Evolutionary conservation across 2,888 invertebrate species (phyloP).

Genomic region (Pachliopta kotzebuea): DNA sequence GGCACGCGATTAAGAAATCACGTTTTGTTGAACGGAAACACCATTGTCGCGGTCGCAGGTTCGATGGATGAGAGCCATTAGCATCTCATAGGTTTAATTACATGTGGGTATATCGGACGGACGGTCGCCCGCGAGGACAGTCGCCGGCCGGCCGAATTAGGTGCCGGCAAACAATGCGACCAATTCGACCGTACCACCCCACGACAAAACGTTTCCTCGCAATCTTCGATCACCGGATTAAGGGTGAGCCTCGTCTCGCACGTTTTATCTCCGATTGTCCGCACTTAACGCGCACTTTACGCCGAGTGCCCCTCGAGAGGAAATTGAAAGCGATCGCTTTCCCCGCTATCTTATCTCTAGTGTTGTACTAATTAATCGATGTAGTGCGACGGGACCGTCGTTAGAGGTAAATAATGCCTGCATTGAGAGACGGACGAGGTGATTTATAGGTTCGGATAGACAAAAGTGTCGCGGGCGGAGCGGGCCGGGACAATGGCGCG

Average conservation of each 20-base stretch:
- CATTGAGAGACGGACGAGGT: conserved; percentile 65
- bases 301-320: conserved; percentile 78
- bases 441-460: conserved; percentile 78
- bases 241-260: conserved; percentile 77
- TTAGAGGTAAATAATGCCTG: conserved; percentile 74
- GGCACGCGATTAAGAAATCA: conserved; percentile 30
- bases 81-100: conserved; percentile 73
- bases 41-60: conserved; percentile 46
- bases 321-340: conserved; percentile 81
- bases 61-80: conserved; percentile 63
- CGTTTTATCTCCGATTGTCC: conserved; percentile 81
- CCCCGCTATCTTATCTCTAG: conserved; percentile 77
- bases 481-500: conserved; percentile 70
- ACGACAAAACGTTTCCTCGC: conserved; percentile 80
- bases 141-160: conserved; percentile 74
- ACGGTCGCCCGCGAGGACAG: conserved; percentile 56
- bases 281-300: conserved; percentile 80
- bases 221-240: conserved; percentile 81
- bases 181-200: conserved; percentile 70
- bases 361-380: conserved; percentile 80
- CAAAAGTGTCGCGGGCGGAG: conserved; percentile 77
- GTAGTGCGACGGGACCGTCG: conserved; percentile 64
- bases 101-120: conserved; percentile 57
- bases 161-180: conserved; percentile 69
- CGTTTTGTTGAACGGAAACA: conserved; percentile 38